These are phyloP conservation scores for Pedionomus torquatus DNA, from an alignment of 2,113 vertebrate species.

Conservation along the genomic window DNA sequence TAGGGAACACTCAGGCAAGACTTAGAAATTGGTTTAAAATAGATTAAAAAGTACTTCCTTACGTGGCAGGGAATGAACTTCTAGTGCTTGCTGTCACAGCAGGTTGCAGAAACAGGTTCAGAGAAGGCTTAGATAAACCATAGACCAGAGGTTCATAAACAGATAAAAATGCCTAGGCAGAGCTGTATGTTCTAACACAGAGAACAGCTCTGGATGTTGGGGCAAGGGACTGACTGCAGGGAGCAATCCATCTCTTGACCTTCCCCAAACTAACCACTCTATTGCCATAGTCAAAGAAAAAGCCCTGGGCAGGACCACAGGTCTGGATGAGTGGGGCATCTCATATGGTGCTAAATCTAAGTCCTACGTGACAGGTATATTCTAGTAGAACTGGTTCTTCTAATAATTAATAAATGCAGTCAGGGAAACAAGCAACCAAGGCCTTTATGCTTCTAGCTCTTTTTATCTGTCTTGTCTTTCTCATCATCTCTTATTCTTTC, in stretches of 20 bases:
- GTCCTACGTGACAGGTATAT: neutral
- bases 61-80: neutral
- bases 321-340: neutral
- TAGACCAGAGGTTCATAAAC: neutral
- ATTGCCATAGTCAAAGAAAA: neutral
- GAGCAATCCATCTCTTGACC: neutral
- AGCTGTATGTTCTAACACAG: neutral
- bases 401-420: neutral
- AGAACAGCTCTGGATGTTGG: neutral
- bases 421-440: neutral
- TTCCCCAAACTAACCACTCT: neutral
- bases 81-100: neutral
- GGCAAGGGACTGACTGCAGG: neutral
- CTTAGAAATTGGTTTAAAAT: neutral
- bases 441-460: neutral
- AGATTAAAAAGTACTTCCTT: neutral
- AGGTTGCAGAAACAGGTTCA: neutral
- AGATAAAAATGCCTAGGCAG: neutral
- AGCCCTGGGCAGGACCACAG: neutral
- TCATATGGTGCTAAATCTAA: neutral
- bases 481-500: neutral
- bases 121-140: neutral
- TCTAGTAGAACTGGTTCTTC: neutral
- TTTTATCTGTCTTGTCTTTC: neutral
- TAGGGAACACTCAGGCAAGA: neutral